Evolutionary conservation across 2,888 invertebrate genomes (phyloP), one percentile per base, ranked within the genome.

Genomic region (Phrixothrix hirtus): DNA sequence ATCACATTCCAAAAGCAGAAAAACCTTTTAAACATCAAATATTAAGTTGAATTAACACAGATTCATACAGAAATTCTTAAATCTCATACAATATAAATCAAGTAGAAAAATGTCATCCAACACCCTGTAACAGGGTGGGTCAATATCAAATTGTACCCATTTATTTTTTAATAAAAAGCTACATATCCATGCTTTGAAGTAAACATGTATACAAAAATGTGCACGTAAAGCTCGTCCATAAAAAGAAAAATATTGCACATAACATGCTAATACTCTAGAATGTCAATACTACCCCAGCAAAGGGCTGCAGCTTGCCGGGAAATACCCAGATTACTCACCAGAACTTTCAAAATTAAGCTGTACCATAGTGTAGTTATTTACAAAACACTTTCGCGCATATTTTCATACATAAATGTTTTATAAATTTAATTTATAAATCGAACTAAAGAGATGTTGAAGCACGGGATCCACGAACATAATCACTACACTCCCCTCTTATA

Each of bases 401-500:
- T 70, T 69, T 70, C 67, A 72, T 72, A 71, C 68, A 73, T 63
- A 61, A 73, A 71, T 61, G 52, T 17, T 13, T n/a, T 26, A 32
- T 38, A 44, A 27, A 34, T 13, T 39, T 37, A 11, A 11, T 45
- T 42, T 48, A 47, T 38, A 15, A 12, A 17, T 26, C 34, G 43
- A 51, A 57, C 37, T 52, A 58, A 54, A 53, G 51, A 55, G 48
- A 48, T 58, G 21, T 55, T 52, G 46, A 35, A 44, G 39, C 52
- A 57, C 43, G 55, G 55, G 57, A 51, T 39, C 31, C 35, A 45
- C 44, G 25, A 43, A 44, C 47, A 45, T 60, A 54, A 48, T 53
- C 49, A 42, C 31, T 54, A 50, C 34, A 50, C 46, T 36, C 57
- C 51, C 58, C 13, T 15, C 49, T 47, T 46, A 53, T 56, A 56